Evolutionary conservation across 2,888 invertebrate species (phyloP).

Genomic region (Melinaea marsaeus): DNA sequence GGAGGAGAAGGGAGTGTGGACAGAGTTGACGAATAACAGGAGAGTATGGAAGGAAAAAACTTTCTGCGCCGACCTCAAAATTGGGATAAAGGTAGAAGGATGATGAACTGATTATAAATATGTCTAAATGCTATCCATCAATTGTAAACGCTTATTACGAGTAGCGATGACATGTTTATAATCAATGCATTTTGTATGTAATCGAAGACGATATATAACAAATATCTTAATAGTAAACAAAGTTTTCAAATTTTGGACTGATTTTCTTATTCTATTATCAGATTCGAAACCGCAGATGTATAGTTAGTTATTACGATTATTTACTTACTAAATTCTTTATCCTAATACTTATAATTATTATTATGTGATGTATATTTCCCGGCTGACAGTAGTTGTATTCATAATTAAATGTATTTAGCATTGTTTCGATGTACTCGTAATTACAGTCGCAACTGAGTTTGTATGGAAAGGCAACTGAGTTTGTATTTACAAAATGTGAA

Average conservation of each 20-base stretch:
- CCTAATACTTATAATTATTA: conserved; percentile 10
- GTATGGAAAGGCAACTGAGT: conserved; percentile 63
- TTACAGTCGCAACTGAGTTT: conserved; percentile 54
- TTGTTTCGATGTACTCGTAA: conserved; percentile 52
- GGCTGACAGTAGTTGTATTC: conserved; percentile 20
- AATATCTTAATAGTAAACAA: background rate
- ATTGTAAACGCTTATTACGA: no score
- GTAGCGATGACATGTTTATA: no score
- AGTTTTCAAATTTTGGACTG: background rate
- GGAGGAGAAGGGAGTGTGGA: no score
- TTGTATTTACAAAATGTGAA: conserved; percentile 74
- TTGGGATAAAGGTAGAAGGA: no score
- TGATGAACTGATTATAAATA: no score
- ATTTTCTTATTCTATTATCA: conserved; percentile 1
- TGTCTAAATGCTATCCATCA: no score
- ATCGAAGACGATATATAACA: no score
- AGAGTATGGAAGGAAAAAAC: no score
- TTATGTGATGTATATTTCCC: background rate
- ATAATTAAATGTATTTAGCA: conserved; percentile 21
- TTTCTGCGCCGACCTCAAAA: no score
- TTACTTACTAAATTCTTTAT: conserved; percentile 31
- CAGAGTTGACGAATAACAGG: no score
- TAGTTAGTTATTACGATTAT: conserved; percentile 18
- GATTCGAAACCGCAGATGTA: conserved; percentile 12
- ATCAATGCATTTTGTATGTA: no score